Evolutionary conservation across 2,888 invertebrate species (phyloP).

Genomic region (Orthonychiurus folsomi): DNA sequence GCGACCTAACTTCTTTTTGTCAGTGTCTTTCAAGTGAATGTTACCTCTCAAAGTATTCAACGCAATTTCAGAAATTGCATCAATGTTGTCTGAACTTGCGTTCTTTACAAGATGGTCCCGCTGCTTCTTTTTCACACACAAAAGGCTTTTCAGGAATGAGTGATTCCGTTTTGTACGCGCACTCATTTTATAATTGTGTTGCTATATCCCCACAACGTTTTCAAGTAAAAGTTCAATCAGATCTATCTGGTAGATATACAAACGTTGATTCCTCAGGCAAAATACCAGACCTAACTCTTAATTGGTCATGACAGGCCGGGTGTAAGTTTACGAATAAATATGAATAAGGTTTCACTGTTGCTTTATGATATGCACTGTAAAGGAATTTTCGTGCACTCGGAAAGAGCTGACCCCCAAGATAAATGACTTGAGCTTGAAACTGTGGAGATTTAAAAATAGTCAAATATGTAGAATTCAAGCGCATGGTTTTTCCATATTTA

Average conservation of each 20-base stretch:
- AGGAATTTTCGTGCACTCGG: conserved; percentile 13
- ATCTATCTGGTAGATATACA: no score
- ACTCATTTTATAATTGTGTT: no score
- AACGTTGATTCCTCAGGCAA: no score
- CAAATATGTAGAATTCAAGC: conserved; percentile 12
- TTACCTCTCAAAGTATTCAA: conserved; percentile 6
- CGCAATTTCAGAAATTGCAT: conserved; percentile 2
- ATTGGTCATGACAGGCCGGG: conserved; percentile 20
- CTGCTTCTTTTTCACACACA: not conserved
- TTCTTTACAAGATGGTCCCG: not conserved
- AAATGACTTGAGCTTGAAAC: conserved; percentile 10
- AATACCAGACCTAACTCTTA: conserved; percentile 19
- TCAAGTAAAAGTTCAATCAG: no score
- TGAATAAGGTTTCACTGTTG: conserved; percentile 19
- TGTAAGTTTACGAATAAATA: conserved; percentile 23
- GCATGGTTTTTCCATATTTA: conserved; percentile 5
- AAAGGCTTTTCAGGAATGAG: not conserved
- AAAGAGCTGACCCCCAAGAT: conserved; percentile 10
- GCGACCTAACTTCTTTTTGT: not conserved
- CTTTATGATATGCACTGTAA: conserved; percentile 21
- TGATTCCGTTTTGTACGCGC: not conserved
- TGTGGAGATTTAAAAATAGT: conserved; percentile 9
- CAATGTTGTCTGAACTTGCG: conserved; percentile 4
- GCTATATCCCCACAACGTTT: no score
- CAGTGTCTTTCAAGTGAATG: not conserved